Percentiles rank a stretch among this genome's conserved stretches.
Evolutionary conservation across 2,113 vertebrate species (phyloP).

Genomic region (Gymnogyps californianus): DNA sequence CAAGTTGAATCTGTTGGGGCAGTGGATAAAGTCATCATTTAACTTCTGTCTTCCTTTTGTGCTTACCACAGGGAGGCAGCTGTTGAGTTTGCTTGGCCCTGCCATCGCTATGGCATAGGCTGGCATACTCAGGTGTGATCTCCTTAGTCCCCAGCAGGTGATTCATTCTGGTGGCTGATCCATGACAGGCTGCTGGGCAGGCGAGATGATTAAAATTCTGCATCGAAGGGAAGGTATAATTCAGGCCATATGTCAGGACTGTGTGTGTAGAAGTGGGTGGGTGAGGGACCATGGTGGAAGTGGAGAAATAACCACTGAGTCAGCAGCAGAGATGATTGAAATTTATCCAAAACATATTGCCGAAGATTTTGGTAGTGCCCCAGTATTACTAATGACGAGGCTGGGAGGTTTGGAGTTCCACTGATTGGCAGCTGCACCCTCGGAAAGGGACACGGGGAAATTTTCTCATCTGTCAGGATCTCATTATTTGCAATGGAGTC

Average conservation of each 20-base stretch:
- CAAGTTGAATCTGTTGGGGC: neutral
- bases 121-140: neutral
- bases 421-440: neutral
- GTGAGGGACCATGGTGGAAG: neutral
- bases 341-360: constrained; percentile 16
- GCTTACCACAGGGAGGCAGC: neutral
- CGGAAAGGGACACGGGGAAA: neutral
- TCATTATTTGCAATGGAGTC: neutral
- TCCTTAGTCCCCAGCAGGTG: neutral
- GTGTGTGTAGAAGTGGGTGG: neutral
- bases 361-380: neutral
- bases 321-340: neutral
- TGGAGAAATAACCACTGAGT: constrained; percentile 18
- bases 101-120: neutral
- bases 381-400: neutral
- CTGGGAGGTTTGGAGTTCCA: neutral
- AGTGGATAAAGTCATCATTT: neutral
- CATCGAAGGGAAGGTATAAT: constrained; percentile 11
- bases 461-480: neutral
- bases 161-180: neutral
- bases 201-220: constrained; percentile 30
- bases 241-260: neutral
- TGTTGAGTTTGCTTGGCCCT: neutral
- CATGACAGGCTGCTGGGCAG: constrained; percentile 4
- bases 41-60: neutral